A percentile compares a stretch with the other conserved stretches of the same genome.
Evolutionary conservation across 2,797 vertebrate species (phyloP).

Genomic region (Pteronotus mesoamericanus): DNA sequence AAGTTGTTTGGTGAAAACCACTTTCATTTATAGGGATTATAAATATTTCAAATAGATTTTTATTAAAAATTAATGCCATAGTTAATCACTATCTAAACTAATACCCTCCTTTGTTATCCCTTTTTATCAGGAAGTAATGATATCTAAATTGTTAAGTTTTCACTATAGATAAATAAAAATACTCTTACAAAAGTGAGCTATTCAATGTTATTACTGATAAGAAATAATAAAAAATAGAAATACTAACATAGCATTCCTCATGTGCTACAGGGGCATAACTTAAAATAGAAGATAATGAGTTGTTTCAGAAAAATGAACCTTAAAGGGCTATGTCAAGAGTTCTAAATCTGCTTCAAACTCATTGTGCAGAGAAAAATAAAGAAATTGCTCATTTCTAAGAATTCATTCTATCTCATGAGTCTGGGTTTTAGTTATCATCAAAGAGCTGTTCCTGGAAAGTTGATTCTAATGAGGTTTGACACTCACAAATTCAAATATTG

Average conservation of each 20-base stretch:
- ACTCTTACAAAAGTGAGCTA: not conserved
- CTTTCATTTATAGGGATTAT: slow-evolving; percentile 31
- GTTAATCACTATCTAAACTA: not conserved
- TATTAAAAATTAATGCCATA: slow-evolving; percentile 43
- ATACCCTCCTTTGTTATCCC: slow-evolving; percentile 2
- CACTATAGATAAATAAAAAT: slow-evolving; percentile 41
- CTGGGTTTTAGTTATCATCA: slow-evolving; percentile 59
- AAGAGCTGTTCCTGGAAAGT: slow-evolving; percentile 41
- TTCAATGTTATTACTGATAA: slow-evolving; percentile 27
- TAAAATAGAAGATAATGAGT: slow-evolving; percentile 56
- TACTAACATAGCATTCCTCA: slow-evolving; percentile 15
- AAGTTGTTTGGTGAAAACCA: not conserved
- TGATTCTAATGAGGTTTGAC: slow-evolving; percentile 60
- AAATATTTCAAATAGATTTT: slow-evolving; percentile 41
- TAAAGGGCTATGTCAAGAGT: slow-evolving; percentile 43
- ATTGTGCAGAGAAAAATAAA: slow-evolving; percentile 32
- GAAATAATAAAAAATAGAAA: slow-evolving; percentile 50
- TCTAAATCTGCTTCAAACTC: slow-evolving; percentile 48
- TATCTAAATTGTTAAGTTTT: slow-evolving; percentile 42
- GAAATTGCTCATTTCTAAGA: slow-evolving; percentile 49
- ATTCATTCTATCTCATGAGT: slow-evolving; percentile 35
- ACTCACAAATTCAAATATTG: slow-evolving; percentile 38
- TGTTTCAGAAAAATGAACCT: slow-evolving; percentile 59
- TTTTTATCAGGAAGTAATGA: slow-evolving; percentile 23
- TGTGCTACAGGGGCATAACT: not conserved